Base-by-base conservation (phyloP, 35 echinoderm and acorn worm species). In the Chiridota heheva region DNA sequence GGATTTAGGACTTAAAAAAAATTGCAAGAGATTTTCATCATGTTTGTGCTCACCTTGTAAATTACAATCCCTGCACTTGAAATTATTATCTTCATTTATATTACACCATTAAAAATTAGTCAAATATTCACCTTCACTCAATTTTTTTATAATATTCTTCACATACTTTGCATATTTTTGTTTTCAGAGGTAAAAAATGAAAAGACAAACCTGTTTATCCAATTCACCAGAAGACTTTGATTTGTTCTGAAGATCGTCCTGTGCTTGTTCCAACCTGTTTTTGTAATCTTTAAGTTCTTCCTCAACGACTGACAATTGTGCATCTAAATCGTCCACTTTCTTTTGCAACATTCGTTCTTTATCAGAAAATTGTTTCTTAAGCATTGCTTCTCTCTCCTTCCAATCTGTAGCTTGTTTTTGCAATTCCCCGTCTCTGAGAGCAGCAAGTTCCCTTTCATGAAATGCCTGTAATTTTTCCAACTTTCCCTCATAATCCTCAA, bases 401-500 rank as follows among this genome's bases (percentile, higher is more conserved):
- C 84, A 86, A 38, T 85, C 83, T 38, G 72, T 69, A 22, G 58
- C 70, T 17, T 88, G 61, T 37, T 91, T 91, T 13, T 77, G 69
- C 36, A 66, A 32, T 57, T 88, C 89, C 6, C 65, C 60, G 32
- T 92, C 95, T 36, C 58, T 42, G 1, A 98, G 70, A 45, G 80
- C 89, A 12, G 80, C 76, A 2, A 98, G 79, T 65, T 98, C 95
- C 43, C 80, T 67, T 46, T 98, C 95, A 43, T 98, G 81, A 40
- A 98, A 98, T 10, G 95, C 89, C 39, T 98, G 87, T 1, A 81
- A 41, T 82, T 98, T 98, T 40, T 73, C 77, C 7, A 98, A 48
- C 62, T 98, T 98, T 51, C 67, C 45, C 63, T 98, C 95, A 76
- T 98, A 98, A 72, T 98, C 95, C 44, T 92, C 81, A 29, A 49